Conservation (phyloP, 2,113 vertebrate genomes). For the Hipposideros armiger region DNA sequence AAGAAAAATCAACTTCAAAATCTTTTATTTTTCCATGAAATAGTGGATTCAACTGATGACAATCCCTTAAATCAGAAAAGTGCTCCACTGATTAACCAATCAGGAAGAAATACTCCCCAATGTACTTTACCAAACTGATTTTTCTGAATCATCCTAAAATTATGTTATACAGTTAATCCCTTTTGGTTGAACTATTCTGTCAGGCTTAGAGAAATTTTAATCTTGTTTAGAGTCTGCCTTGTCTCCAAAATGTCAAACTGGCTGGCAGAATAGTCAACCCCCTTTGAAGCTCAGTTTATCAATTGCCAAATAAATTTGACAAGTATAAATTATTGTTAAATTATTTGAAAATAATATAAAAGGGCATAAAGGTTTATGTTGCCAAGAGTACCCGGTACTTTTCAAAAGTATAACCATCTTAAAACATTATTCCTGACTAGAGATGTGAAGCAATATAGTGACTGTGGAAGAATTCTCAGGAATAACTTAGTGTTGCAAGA, state of each 20-base stretch:
- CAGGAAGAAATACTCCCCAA: background rate
- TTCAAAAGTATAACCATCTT: background rate
- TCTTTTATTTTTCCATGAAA: background rate
- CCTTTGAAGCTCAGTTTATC: background rate
- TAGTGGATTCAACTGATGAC: background rate
- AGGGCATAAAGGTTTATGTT: background rate
- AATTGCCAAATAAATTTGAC: background rate
- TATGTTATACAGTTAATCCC: background rate
- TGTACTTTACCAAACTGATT: background rate
- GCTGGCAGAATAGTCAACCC: background rate
- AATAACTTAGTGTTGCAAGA: background rate
- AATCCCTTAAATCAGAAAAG: background rate
- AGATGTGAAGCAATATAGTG: background rate
- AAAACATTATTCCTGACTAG: background rate
- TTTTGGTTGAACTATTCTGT: background rate
- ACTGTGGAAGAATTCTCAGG: background rate
- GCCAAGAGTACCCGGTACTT: background rate
- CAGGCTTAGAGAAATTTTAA: background rate
- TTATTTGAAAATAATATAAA: background rate
- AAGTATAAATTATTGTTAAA: background rate
- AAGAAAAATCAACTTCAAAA: background rate
- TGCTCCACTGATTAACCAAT: background rate
- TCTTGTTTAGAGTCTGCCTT: background rate
- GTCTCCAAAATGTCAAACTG: background rate
- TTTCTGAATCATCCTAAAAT: background rate